Evolutionary conservation across 2,113 vertebrate genomes (phyloP).

Genomic region (Spea multiplicata): DNA sequence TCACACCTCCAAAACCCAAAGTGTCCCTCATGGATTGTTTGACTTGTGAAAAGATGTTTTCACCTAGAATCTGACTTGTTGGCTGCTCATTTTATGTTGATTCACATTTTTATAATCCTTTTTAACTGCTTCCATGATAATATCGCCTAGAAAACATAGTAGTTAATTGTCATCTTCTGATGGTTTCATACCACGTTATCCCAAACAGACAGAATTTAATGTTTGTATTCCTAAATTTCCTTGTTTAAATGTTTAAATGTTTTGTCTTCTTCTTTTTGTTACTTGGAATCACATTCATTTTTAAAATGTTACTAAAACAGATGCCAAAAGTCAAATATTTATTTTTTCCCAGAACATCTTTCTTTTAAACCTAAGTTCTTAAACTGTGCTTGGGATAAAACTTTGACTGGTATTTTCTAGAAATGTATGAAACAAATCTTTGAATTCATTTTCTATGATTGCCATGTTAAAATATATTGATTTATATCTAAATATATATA

Average conservation of each 20-base stretch:
- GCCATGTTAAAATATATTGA: too few species aligned
- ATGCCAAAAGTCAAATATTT: constrained; percentile 29
- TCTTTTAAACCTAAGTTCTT: not conserved
- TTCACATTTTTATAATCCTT: too few species aligned
- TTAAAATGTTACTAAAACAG: constrained; percentile 4
- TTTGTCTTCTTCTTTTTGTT: not conserved
- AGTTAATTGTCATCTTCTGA: too few species aligned
- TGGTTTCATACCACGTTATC: not conserved
- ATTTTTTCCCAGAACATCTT: constrained; percentile 22
- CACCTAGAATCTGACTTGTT: too few species aligned
- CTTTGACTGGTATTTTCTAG: not conserved
- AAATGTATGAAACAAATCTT: not conserved
- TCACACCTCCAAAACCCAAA: too few species aligned
- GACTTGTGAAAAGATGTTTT: too few species aligned
- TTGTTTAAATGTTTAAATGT: constrained; percentile 25
- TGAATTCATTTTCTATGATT: too few species aligned
- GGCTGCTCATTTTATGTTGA: too few species aligned
- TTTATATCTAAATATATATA: too few species aligned
- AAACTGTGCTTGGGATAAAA: not conserved
- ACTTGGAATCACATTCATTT: not conserved
- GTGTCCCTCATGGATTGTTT: too few species aligned
- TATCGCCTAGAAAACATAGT: too few species aligned
- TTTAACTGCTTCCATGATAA: too few species aligned
- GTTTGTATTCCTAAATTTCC: not conserved
- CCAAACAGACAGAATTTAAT: constrained; percentile 3